Percentiles rank a stretch among this genome's conserved stretches.
phyloP scores from a whole-genome alignment of 2,113 vertebrate genomes.

The Chitala chitala region DNA sequence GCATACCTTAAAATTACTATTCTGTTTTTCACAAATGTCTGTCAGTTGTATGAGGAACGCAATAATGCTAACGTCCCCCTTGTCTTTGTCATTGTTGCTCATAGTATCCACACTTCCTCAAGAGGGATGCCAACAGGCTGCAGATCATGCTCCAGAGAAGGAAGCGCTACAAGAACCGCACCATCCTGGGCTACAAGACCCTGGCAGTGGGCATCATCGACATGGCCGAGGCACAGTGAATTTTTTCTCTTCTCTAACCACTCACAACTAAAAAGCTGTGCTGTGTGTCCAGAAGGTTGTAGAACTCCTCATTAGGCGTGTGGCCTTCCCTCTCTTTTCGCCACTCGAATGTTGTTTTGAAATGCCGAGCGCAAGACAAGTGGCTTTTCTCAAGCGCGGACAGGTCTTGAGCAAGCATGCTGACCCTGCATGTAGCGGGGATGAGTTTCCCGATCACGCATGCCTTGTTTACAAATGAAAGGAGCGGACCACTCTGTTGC shows the following conservation, averaged over 20 bases:
- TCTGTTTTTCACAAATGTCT: no score
- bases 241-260: no score
- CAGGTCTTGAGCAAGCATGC: neutral
- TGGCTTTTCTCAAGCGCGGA: neutral
- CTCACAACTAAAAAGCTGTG: no score
- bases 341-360: no score
- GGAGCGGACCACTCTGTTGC: neutral
- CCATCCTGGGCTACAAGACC: slow-evolving; percentile 55
- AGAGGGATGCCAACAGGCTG: slow-evolving; percentile 51
- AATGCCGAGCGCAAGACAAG: no score
- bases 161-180: slow-evolving; percentile 54
- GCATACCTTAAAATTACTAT: no score
- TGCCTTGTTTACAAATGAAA: slow-evolving; percentile 17
- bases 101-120: slow-evolving; percentile 55
- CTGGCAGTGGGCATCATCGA: slow-evolving; percentile 49
- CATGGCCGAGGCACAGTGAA: slow-evolving; percentile 48
- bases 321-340: neutral
- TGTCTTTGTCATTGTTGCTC: neutral
- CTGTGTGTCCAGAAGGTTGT: no score
- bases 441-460: neutral
- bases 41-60: no score
- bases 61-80: no score
- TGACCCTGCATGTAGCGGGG: neutral
- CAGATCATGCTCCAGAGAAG: slow-evolving; percentile 55
- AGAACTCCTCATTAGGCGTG: no score